Conservation (phyloP, 2,113 vertebrate species). For the Aramus guarauna region DNA sequence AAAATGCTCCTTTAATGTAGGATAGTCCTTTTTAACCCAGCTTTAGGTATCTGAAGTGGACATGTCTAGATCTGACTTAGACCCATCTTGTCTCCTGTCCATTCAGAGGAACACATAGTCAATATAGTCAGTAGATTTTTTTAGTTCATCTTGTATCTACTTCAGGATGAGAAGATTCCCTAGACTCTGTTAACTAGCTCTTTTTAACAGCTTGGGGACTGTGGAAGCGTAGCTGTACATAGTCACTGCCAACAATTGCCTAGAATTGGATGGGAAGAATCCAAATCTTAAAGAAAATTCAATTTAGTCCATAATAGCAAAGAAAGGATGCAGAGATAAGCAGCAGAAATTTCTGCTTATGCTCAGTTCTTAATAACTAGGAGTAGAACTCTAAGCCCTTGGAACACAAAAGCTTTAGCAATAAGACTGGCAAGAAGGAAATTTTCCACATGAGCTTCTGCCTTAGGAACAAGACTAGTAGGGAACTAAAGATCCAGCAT, state of each 20-base stretch:
- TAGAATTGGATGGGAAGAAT: neutral
- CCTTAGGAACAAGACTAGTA: neutral
- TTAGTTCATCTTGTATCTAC: neutral
- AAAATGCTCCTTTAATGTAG: neutral
- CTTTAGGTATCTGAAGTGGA: neutral
- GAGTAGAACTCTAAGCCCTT: neutral
- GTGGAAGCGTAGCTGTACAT: neutral
- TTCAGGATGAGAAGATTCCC: neutral
- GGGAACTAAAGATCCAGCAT: neutral
- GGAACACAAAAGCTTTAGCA: neutral
- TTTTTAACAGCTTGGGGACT: neutral
- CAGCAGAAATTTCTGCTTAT: neutral
- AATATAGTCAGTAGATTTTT: neutral
- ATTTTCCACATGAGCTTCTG: rapidly evolving
- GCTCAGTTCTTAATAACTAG: neutral
- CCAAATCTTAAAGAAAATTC: neutral
- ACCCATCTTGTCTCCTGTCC: neutral
- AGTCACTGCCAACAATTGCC: neutral
- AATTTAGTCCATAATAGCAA: neutral
- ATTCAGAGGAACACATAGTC: neutral
- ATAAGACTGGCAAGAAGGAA: neutral
- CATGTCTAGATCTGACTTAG: neutral
- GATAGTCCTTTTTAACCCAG: neutral
- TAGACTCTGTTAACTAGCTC: neutral
- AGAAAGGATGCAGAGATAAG: neutral